Percentiles rank a stretch among this genome's conserved stretches.
Evolutionary conservation across 1,140 invertebrate species (phyloP).

Genomic region (Drosophila orosa): DNA sequence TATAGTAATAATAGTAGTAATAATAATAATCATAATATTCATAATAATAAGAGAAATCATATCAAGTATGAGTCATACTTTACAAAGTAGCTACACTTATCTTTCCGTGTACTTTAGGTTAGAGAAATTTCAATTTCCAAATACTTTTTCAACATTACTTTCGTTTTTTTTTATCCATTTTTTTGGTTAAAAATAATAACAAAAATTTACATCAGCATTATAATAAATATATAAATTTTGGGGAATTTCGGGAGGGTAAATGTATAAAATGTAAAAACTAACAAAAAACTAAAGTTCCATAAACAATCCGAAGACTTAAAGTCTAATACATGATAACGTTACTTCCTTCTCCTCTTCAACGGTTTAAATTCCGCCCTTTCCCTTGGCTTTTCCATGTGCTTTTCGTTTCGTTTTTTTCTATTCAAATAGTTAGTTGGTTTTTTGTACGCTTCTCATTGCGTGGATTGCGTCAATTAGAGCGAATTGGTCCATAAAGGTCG

Average conservation of each 20-base stretch:
- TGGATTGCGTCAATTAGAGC: constrained; percentile 82
- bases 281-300: constrained; percentile 51
- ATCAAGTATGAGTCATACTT: constrained; percentile 34
- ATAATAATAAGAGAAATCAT: constrained; percentile 58
- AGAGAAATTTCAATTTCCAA: constrained; percentile 79
- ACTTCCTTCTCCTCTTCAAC: constrained; percentile 15
- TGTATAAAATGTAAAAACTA: constrained; percentile 22
- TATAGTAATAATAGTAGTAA: constrained; percentile 4
- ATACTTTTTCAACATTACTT: constrained; percentile 73
- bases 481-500: constrained; percentile 83
- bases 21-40: constrained; percentile 48
- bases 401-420: constrained; percentile 33
- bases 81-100: constrained; percentile 30
- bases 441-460: constrained; percentile 74
- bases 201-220: constrained; percentile 66
- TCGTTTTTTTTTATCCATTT: constrained; percentile 13
- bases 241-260: constrained; percentile 14
- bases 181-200: constrained; percentile 51
- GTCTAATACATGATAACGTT: constrained; percentile 73
- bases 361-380: constrained; percentile 19
- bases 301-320: constrained; percentile 76
- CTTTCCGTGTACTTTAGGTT: constrained; percentile 35
- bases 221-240: constrained; percentile 47
- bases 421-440: constrained; percentile 51
- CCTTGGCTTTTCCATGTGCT: constrained; percentile 23